A percentile compares a stretch with the other conserved stretches of the same genome.
phyloP scores from a whole-genome alignment of 2,113 vertebrate species.

The Tenrec ecaudatus region DNA sequence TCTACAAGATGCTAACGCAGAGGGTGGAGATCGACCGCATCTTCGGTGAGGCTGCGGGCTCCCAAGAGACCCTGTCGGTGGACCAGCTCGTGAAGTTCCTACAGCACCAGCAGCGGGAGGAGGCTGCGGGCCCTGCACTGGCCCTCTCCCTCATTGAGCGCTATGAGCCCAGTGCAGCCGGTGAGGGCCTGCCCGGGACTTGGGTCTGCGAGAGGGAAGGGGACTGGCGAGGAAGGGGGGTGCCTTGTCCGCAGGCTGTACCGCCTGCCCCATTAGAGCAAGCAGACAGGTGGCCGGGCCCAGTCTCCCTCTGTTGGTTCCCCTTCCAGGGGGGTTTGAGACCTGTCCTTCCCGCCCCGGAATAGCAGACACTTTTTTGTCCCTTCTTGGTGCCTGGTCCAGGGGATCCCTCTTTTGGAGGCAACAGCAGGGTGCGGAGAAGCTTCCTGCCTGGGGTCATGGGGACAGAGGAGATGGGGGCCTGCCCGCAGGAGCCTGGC shows the following conservation, averaged over 20 bases:
- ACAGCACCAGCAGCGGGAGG: constrained; percentile 90
- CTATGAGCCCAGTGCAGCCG: constrained; percentile 91
- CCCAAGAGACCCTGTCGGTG: constrained; percentile 87
- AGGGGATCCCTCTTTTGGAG: neutral
- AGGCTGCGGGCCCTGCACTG: constrained; percentile 84
- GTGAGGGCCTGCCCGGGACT: constrained; percentile 82
- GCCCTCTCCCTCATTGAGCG: constrained; percentile 91
- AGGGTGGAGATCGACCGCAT: constrained; percentile 92
- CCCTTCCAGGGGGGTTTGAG: neutral
- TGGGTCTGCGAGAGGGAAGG: too few relatives aligned
- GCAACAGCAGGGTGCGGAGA: neutral
- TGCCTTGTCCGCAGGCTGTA: neutral
- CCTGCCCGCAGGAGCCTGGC: neutral
- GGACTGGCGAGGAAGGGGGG: neutral
- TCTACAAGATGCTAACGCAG: constrained; percentile 94
- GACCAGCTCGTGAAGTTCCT: constrained; percentile 90
- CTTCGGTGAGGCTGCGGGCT: constrained; percentile 86
- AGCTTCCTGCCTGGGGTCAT: neutral
- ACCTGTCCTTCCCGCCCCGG: neutral
- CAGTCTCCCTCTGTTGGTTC: neutral
- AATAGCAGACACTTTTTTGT: neutral
- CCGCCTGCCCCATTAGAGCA: neutral
- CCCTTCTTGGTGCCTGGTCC: neutral
- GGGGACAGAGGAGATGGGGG: neutral
- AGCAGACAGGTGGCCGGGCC: neutral